A percentile compares a stretch with the other conserved stretches of the same genome.
These are phyloP conservation scores for Anguilla anguilla DNA, from an alignment of 2,797 vertebrate species.

Conservation along the genomic window DNA sequence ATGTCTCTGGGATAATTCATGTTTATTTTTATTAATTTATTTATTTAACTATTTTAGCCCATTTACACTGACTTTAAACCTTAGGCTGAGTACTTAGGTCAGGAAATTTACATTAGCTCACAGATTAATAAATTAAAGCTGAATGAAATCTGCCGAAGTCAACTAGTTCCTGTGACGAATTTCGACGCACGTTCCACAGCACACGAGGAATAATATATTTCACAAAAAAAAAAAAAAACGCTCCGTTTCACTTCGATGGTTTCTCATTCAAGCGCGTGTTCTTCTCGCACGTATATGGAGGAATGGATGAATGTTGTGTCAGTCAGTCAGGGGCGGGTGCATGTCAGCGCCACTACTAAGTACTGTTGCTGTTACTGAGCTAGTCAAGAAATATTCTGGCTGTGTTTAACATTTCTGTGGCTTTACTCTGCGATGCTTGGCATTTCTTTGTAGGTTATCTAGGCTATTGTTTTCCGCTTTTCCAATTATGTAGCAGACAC, in stretches of 20 bases:
- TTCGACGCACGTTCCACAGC: background rate
- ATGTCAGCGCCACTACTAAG: conserved; percentile 21
- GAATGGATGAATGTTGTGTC: conserved; percentile 47
- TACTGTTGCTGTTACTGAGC: conserved; percentile 39
- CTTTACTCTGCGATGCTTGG: background rate
- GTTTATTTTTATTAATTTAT: too few relatives aligned
- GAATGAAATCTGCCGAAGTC: background rate
- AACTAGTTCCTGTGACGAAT: background rate
- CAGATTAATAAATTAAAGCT: background rate
- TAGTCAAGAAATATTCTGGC: conserved; percentile 41
- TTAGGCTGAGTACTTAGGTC: background rate
- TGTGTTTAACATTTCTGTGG: conserved; percentile 23
- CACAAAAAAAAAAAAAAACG: background rate
- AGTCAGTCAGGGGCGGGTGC: conserved; percentile 49
- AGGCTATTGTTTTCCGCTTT: background rate
- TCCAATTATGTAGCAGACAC: conserved; percentile 2
- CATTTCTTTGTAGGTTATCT: background rate
- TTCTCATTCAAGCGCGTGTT: conserved; percentile 23
- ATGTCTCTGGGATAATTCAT: too few relatives aligned
- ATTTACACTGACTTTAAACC: background rate
- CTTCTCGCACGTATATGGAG: conserved; percentile 25
- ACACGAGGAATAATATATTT: background rate
- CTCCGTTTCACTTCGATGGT: conserved; percentile 21
- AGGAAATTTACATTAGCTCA: background rate
- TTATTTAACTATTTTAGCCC: too few relatives aligned